Conservation (phyloP, 1,140 invertebrate species). For the Drosophila pseudoananassae region DNA sequence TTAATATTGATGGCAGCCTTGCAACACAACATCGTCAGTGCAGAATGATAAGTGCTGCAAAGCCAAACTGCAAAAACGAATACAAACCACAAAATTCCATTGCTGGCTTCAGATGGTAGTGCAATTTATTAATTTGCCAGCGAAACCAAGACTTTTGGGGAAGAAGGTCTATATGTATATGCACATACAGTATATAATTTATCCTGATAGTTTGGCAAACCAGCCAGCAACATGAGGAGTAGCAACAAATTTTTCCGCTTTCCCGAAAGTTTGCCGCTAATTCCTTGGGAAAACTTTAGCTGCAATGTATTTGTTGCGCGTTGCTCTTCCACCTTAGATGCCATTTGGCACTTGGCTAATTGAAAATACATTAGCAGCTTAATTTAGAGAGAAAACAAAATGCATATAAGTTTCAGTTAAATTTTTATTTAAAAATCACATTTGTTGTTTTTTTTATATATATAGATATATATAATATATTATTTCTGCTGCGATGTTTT, state of each 20-base stretch:
- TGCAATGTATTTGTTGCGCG: conserved; percentile 43
- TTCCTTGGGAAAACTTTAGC: conserved; percentile 63
- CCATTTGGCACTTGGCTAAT: conserved; percentile 32
- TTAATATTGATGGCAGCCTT: conserved; percentile 25
- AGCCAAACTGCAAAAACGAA: conserved; percentile 32
- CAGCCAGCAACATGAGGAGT: conserved; percentile 13
- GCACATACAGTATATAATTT: conserved; percentile 1
- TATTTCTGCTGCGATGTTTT: conserved; percentile 49
- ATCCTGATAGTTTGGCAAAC: conserved; percentile 21
- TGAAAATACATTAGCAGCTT: conserved; percentile 65
- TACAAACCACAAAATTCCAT: conserved; percentile 62
- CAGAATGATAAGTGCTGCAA: conserved; percentile 40
- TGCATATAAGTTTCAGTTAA: conserved; percentile 58
- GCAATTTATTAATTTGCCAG: conserved; percentile 67
- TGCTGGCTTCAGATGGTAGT: conserved; percentile 44
- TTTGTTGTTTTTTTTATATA: conserved; percentile 64
- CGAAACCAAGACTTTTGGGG: conserved; percentile 14
- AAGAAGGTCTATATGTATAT: conserved; percentile 4
- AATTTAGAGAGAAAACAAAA: conserved; percentile 30
- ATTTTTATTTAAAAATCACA: conserved; percentile 82
- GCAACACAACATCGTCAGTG: conserved; percentile 10
- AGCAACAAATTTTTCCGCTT: conserved; percentile 37
- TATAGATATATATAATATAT: conserved; percentile 37
- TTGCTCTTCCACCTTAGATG: conserved; percentile 11
- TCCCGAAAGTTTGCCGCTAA: conserved; percentile 67